Evolutionary conservation across 2,888 invertebrate genomes (phyloP).

Genomic region (Eilema sororculum): DNA sequence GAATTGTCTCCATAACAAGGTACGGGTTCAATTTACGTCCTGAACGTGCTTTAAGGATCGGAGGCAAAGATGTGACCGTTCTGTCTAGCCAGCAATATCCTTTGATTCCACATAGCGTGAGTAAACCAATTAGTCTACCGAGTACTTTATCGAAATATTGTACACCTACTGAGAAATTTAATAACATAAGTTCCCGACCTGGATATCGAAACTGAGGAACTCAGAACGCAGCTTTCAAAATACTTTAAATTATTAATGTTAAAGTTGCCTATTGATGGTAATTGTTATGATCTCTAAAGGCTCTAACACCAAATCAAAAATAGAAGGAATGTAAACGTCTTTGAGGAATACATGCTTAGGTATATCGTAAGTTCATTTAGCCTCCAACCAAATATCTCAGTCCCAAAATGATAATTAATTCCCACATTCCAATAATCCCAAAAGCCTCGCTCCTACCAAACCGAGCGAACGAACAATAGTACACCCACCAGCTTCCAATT

Average conservation of each 20-base stretch:
- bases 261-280: too few relatives aligned
- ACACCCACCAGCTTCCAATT: constrained; percentile 53
- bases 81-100: not conserved
- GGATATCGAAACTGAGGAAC: too few relatives aligned
- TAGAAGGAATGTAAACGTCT: too few relatives aligned
- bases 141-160: too few relatives aligned
- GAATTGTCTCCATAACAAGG: not conserved
- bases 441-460: constrained; percentile 5
- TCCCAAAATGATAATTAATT: constrained; percentile 1
- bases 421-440: constrained; percentile 6
- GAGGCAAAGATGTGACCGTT: not conserved
- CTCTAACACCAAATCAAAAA: too few relatives aligned
- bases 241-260: too few relatives aligned
- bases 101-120: not conserved
- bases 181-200: not conserved
- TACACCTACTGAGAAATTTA: not conserved
- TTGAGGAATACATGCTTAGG: not conserved
- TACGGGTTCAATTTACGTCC: not conserved
- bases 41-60: not conserved
- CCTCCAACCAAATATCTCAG: not conserved
- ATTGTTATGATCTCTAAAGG: too few relatives aligned
- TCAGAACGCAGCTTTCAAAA: too few relatives aligned
- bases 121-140: not conserved
- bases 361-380: not conserved
- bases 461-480: constrained; percentile 37